Percentiles rank a stretch among this genome's conserved stretches.
Evolutionary conservation across 1,140 invertebrate species (phyloP).

Genomic region (Zaprionus africanus): DNA sequence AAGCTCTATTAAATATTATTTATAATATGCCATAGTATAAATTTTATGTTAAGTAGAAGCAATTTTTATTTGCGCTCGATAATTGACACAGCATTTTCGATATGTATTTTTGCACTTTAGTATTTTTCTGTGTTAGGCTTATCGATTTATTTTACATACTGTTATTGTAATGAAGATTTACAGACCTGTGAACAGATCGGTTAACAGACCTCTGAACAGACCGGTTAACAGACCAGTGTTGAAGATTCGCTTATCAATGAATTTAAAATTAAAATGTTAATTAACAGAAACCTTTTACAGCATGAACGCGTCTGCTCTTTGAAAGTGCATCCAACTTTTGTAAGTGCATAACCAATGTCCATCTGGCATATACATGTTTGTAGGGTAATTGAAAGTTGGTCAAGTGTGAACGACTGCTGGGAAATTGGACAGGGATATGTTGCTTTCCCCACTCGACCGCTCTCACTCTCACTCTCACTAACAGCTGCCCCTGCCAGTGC

Average conservation of each 20-base stretch:
- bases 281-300: neutral
- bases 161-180: neutral
- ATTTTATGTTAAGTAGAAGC: neutral
- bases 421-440: slow-evolving; percentile 39
- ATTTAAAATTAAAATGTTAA: neutral
- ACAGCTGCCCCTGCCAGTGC: neutral
- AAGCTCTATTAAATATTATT: slow-evolving; percentile 11
- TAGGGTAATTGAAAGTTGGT: slow-evolving; percentile 80
- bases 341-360: neutral
- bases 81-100: neutral
- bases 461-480: slow-evolving; percentile 2
- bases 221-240: no score
- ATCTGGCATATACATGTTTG: slow-evolving; percentile 6
- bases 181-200: no score
- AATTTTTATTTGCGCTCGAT: neutral
- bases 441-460: neutral
- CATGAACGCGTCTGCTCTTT: neutral
- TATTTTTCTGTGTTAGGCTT: neutral
- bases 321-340: neutral
- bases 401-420: slow-evolving; percentile 63
- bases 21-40: neutral
- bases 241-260: no score
- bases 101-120: neutral
- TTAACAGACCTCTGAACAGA: no score
- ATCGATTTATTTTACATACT: neutral